Conservation (phyloP, 35 echinoderm and acorn worm species). For the Eucidaris tribuloides region DNA sequence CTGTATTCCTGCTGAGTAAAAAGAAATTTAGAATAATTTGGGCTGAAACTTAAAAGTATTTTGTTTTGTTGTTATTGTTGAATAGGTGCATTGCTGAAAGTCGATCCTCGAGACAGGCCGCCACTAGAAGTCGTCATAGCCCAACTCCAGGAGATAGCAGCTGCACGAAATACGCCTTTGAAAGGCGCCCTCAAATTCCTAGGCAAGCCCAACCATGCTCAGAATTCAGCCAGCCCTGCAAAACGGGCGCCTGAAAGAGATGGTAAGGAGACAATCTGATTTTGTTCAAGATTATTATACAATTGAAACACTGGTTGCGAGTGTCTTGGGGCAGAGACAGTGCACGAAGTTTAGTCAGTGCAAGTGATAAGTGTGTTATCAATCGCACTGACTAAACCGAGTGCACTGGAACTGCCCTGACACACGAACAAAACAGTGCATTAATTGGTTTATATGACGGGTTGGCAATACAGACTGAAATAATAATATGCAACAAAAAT, state of each 20-base stretch:
- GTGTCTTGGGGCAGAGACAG: too few relatives aligned
- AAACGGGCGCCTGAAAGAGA: constrained; percentile 38
- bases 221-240: constrained; percentile 18
- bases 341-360: too few relatives aligned
- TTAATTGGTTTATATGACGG: too few relatives aligned
- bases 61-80: neutral
- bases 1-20: too few relatives aligned
- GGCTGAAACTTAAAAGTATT: neutral
- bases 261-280: too few relatives aligned
- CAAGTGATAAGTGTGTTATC: too few relatives aligned
- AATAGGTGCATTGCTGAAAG: constrained; percentile 89
- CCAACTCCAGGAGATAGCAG: constrained; percentile 88
- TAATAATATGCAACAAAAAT: neutral
- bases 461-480: neutral
- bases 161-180: constrained; percentile 60
- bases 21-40: neutral
- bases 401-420: too few relatives aligned
- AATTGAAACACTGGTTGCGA: too few relatives aligned
- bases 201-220: neutral
- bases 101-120: constrained; percentile 82
- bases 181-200: constrained; percentile 63
- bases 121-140: constrained; percentile 57
- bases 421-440: too few relatives aligned
- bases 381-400: too few relatives aligned
- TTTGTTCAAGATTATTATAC: too few relatives aligned